Conservation (phyloP, 2,888 invertebrate genomes). For the Nomada goodeniana region DNA sequence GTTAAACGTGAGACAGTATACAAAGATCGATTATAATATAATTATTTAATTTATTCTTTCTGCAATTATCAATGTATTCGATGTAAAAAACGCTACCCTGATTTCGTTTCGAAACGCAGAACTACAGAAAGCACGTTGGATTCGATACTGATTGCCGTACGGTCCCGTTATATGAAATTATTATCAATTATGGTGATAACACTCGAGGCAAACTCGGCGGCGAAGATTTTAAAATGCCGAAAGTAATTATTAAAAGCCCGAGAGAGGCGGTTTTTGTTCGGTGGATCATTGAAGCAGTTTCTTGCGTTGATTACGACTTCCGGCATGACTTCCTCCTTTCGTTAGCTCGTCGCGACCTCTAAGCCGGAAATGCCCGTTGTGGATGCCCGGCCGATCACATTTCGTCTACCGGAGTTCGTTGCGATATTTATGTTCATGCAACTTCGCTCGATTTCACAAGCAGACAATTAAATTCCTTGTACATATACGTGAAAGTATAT, state of each 20-base stretch:
- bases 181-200: background rate
- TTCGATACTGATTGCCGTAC: too few relatives aligned
- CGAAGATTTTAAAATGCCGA: background rate
- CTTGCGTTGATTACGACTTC: constrained; percentile 44
- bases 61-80: too few relatives aligned
- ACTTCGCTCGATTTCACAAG: too few relatives aligned
- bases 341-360: constrained; percentile 50
- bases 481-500: too few relatives aligned
- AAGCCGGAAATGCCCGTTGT: constrained; percentile 50
- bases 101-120: too few relatives aligned
- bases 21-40: too few relatives aligned
- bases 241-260: constrained; percentile 19
- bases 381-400: constrained; percentile 40
- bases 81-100: too few relatives aligned
- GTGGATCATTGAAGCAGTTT: constrained; percentile 34
- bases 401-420: constrained; percentile 15
- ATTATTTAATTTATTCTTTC: too few relatives aligned
- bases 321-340: constrained; percentile 59
- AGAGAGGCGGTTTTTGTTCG: constrained; percentile 23
- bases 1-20: too few relatives aligned
- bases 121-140: too few relatives aligned
- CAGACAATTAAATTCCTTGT: too few relatives aligned
- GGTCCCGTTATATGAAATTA: background rate
- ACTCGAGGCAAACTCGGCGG: background rate
- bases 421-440: background rate